Conservation (phyloP, 2,888 invertebrate genomes). For the Macaria liturata region DNA sequence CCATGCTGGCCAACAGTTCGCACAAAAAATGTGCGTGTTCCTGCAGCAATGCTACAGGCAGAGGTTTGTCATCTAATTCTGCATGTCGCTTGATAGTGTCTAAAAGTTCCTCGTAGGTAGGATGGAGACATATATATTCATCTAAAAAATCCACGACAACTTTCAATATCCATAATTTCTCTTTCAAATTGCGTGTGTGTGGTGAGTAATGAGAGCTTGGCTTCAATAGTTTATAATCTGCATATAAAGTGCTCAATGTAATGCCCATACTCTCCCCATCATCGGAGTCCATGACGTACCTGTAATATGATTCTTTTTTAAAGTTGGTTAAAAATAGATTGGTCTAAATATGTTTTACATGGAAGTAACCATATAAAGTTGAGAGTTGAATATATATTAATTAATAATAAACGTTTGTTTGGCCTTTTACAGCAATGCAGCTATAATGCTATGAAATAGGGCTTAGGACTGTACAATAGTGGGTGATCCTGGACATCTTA, state of each 20-base stretch:
- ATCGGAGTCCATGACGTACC: slow-evolving; percentile 88
- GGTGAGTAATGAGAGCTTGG: slow-evolving; percentile 88
- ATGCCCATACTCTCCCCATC: slow-evolving; percentile 91
- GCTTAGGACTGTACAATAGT: no score
- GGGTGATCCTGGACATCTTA: no score
- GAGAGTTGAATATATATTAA: no score
- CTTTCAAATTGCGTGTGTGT: slow-evolving; percentile 87
- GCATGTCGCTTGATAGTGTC: slow-evolving; percentile 84
- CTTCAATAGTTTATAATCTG: slow-evolving; percentile 90
- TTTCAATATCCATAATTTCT: slow-evolving; percentile 91
- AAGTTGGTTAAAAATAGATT: no score
- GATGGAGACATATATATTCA: slow-evolving; percentile 84
- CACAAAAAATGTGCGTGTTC: slow-evolving; percentile 92
- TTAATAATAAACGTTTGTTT: no score
- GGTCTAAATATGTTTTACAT: not conserved
- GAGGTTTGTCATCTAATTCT: slow-evolving; percentile 67
- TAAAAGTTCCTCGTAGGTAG: slow-evolving; percentile 90
- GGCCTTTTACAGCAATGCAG: no score
- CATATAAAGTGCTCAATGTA: slow-evolving; percentile 90
- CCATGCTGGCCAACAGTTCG: slow-evolving; percentile 87
- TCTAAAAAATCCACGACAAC: slow-evolving; percentile 90
- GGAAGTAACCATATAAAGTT: no score
- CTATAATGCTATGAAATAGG: no score
- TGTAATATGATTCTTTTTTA: slow-evolving; percentile 39
- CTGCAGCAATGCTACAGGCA: slow-evolving; percentile 89